Percentiles rank a stretch among this genome's conserved stretches.
phyloP scores from a whole-genome alignment of 2,797 vertebrate species.

The Triplophysa bombifrons region DNA sequence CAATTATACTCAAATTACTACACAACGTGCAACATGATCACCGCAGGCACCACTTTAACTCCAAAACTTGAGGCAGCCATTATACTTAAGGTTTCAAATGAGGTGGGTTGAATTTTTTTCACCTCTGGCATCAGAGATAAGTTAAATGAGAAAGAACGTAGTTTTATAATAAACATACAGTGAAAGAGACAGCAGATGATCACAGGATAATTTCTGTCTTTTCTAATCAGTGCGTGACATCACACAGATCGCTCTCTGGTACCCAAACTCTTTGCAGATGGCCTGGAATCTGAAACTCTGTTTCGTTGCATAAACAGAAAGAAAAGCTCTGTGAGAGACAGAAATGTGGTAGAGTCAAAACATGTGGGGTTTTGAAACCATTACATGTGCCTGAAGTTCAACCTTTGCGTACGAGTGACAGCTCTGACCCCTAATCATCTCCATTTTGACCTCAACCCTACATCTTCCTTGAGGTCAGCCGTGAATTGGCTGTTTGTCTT shows the following conservation, averaged over 20 bases:
- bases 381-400: constrained; percentile 65
- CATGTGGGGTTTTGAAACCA: constrained; percentile 61
- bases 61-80: background rate
- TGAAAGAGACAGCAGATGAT: constrained; percentile 37
- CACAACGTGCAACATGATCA: background rate
- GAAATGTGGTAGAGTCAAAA: constrained; percentile 29
- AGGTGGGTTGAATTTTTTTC: background rate
- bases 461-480: constrained; percentile 39
- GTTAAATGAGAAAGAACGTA: background rate
- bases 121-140: background rate
- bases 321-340: constrained; percentile 28
- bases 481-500: constrained; percentile 66
- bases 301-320: constrained; percentile 10
- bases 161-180: constrained; percentile 31
- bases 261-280: constrained; percentile 53
- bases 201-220: constrained; percentile 29
- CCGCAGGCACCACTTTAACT: background rate
- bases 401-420: constrained; percentile 50
- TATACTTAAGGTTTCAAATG: background rate
- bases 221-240: constrained; percentile 39
- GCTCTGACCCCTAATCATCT: constrained; percentile 71
- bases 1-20: background rate
- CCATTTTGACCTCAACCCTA: constrained; percentile 59
- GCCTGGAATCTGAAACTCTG: constrained; percentile 24
- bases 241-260: constrained; percentile 25